These are phyloP conservation scores for Perognathus longimembris DNA, from an alignment of 2,113 vertebrate species.

Conservation along the genomic window DNA sequence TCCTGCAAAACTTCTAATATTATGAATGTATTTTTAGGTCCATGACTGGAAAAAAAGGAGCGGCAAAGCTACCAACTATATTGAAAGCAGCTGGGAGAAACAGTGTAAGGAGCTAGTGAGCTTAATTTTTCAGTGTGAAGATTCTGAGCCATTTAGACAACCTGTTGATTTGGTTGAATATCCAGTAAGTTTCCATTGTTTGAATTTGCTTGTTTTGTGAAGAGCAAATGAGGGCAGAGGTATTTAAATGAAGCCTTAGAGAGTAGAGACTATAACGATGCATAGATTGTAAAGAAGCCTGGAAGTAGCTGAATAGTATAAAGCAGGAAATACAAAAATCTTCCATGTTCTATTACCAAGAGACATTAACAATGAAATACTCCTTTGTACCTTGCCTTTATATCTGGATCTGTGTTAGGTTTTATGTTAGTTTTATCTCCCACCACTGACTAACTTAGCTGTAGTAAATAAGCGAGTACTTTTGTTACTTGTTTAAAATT, in stretches of 20 bases:
- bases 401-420: neutral
- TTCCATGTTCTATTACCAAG: no score
- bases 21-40: constrained; percentile 74
- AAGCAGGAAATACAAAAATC: no score
- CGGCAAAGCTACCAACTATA: constrained; percentile 71
- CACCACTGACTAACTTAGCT: neutral
- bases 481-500: neutral
- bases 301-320: no score
- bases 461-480: neutral
- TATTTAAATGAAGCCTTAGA: neutral
- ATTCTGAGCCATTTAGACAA: constrained; percentile 96
- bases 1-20: neutral
- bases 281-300: no score
- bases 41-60: constrained; percentile 79
- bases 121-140: constrained; percentile 96
- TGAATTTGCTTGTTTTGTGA: neutral
- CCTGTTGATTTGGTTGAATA: constrained; percentile 95
- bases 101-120: constrained; percentile 93
- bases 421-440: neutral
- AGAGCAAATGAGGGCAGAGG: neutral
- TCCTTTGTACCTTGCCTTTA: no score
- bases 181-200: constrained; percentile 88
- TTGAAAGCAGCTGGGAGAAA: constrained; percentile 94
- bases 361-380: no score
- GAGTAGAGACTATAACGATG: neutral